These are phyloP conservation scores for Proterorhinus semilunaris DNA, from an alignment of 2,113 vertebrate genomes.

Conservation along the genomic window DNA sequence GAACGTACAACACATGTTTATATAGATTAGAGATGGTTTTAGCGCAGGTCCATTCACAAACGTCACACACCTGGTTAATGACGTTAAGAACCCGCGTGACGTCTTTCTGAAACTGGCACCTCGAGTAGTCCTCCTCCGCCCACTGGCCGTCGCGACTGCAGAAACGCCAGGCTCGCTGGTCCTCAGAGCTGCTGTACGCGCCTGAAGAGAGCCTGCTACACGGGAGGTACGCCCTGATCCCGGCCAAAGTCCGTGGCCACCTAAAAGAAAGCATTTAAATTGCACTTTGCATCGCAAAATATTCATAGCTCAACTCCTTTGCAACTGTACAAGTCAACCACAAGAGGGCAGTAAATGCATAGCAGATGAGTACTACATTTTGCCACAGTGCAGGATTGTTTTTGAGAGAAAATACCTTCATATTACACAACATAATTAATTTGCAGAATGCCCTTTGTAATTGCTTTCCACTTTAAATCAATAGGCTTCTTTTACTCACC, in stretches of 20 bases:
- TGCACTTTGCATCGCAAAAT: neutral
- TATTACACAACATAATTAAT: neutral
- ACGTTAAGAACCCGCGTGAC: conserved; percentile 92
- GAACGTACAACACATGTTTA: neutral
- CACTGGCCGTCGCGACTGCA: conserved; percentile 89
- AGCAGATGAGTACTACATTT: neutral
- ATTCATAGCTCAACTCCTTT: too few species aligned
- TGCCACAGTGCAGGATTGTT: neutral
- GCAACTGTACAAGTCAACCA: conserved; percentile 47
- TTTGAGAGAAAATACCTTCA: neutral
- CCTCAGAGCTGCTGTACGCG: conserved; percentile 85
- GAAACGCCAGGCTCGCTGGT: conserved; percentile 87
- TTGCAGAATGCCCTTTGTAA: too few species aligned
- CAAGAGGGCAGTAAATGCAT: conserved; percentile 48
- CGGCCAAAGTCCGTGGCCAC: conserved; percentile 94
- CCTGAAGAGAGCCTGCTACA: conserved; percentile 85
- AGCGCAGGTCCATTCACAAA: neutral
- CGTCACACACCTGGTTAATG: conserved; percentile 89
- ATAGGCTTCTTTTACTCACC: conserved; percentile 73
- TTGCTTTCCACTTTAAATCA: neutral
- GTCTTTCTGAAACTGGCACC: conserved; percentile 94
- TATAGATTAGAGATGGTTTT: neutral
- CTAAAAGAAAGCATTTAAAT: conserved; percentile 61
- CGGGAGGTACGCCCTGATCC: conserved; percentile 88
- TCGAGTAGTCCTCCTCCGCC: conserved; percentile 92